A percentile compares a stretch with the other conserved stretches of the same genome.
Conservation (phyloP, 1,140 invertebrate genomes). For the Rhizoglyphus robini region DNA sequence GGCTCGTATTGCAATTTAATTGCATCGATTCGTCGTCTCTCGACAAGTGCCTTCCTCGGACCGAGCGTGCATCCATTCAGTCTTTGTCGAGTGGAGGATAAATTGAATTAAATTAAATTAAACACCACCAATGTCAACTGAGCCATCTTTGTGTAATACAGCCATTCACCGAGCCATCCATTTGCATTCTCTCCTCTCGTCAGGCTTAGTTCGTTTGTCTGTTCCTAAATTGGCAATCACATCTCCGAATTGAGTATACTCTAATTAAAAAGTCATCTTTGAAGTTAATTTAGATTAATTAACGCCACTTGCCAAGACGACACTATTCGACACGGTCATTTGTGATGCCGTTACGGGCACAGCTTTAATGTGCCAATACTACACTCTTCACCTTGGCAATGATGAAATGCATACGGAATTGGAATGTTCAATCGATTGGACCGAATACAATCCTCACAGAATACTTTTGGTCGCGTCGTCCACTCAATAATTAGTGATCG, state of each 20-base stretch:
- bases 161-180: too few relatives aligned
- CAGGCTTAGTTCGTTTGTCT: background rate
- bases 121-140: background rate
- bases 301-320: background rate
- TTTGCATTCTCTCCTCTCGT: background rate
- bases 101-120: slow-evolving; percentile 4
- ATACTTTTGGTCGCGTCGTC: too few relatives aligned
- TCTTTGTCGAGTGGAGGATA: background rate
- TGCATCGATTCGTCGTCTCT: slow-evolving; percentile 8
- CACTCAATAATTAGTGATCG: too few relatives aligned
- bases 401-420: too few relatives aligned
- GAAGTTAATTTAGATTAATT: slow-evolving; percentile 10
- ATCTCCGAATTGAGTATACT: background rate
- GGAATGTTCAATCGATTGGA: too few relatives aligned
- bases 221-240: background rate
- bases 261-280: slow-evolving; percentile 12
- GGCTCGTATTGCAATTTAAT: slow-evolving; percentile 9
- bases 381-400: too few relatives aligned
- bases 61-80: background rate
- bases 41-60: background rate
- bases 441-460: too few relatives aligned
- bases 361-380: too few relatives aligned
- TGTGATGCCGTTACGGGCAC: too few relatives aligned
- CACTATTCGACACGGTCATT: background rate
- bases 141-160: too few relatives aligned